Conservation (phyloP, 2,113 vertebrate genomes). For the Dasyurus viverrinus region DNA sequence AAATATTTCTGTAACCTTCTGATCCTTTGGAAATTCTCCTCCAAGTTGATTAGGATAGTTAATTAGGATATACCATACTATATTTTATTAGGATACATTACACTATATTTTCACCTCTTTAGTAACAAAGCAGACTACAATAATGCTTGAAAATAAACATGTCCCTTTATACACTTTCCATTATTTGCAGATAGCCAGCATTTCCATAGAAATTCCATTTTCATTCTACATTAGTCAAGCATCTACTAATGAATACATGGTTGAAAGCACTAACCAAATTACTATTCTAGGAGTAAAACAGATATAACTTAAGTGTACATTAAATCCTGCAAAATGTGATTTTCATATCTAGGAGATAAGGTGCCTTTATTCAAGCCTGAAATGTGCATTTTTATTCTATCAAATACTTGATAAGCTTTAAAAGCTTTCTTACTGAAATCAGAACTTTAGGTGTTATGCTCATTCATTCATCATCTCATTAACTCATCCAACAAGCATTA, state of each 20-base stretch:
- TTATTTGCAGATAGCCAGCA: conserved; percentile 66
- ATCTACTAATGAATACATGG: conserved; percentile 68
- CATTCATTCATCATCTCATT: background rate
- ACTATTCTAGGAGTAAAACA: conserved; percentile 59
- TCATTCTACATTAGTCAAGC: conserved; percentile 68
- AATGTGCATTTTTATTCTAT: conserved; percentile 53
- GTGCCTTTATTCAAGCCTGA: conserved; percentile 58
- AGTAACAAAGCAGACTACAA: background rate
- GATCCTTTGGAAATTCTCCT: conserved; percentile 11
- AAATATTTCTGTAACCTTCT: background rate
- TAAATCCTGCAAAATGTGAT: conserved; percentile 69
- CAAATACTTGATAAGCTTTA: conserved; percentile 59
- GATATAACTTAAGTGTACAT: conserved; percentile 40
- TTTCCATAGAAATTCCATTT: conserved; percentile 72
- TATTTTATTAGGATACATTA: background rate
- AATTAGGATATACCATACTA: background rate
- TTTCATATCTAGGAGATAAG: conserved; percentile 54
- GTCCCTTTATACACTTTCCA: conserved; percentile 68
- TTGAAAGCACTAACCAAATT: conserved; percentile 73
- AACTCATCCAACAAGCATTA: conserved; percentile 3
- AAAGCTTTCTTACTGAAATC: conserved; percentile 57
- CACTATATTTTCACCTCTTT: background rate
- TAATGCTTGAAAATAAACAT: conserved; percentile 47
- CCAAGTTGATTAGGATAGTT: background rate
- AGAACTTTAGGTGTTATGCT: background rate